Percentiles rank a stretch among this genome's conserved stretches.
Evolutionary conservation across 2,888 invertebrate species (phyloP).

Genomic region (Lasius platythorax): DNA sequence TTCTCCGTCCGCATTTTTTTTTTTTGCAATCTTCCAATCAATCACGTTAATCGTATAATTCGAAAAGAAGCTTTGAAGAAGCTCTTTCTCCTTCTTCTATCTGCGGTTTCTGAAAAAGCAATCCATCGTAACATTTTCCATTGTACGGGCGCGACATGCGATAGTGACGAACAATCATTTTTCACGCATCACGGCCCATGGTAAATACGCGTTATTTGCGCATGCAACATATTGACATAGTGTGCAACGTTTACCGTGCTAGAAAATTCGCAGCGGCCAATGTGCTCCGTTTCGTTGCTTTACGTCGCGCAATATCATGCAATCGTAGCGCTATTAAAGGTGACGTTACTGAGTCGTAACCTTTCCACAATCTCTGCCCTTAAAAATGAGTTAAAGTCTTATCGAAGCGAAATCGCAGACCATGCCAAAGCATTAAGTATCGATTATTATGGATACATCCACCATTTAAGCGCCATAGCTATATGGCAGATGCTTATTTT

Average conservation of each 20-base stretch:
- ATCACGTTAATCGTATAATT: neutral
- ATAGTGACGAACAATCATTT: conserved; percentile 15
- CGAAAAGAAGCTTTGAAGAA: neutral
- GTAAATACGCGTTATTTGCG: conserved; percentile 37
- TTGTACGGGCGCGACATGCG: neutral
- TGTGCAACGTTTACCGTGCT: conserved; percentile 15
- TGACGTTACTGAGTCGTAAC: conserved; percentile 33
- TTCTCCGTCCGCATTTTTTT: neutral
- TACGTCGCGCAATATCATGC: conserved; percentile 56
- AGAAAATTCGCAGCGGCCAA: conserved; percentile 41
- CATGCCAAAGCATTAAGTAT: conserved; percentile 10
- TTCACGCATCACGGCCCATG: neutral
- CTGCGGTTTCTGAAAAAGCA: neutral
- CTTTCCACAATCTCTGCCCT: neutral
- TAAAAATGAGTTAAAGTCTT: neutral
- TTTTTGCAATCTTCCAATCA: neutral
- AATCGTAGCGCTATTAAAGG: conserved; percentile 50
- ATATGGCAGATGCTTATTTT: conserved; percentile 5
- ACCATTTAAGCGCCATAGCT: neutral
- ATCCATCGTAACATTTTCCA: neutral
- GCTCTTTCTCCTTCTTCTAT: neutral
- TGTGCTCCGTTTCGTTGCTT: conserved; percentile 56
- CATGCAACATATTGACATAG: conserved; percentile 22
- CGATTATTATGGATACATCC: neutral
- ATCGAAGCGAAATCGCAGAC: neutral